Conservation (phyloP, 2,113 vertebrate species). For the Donacobius atricapilla region DNA sequence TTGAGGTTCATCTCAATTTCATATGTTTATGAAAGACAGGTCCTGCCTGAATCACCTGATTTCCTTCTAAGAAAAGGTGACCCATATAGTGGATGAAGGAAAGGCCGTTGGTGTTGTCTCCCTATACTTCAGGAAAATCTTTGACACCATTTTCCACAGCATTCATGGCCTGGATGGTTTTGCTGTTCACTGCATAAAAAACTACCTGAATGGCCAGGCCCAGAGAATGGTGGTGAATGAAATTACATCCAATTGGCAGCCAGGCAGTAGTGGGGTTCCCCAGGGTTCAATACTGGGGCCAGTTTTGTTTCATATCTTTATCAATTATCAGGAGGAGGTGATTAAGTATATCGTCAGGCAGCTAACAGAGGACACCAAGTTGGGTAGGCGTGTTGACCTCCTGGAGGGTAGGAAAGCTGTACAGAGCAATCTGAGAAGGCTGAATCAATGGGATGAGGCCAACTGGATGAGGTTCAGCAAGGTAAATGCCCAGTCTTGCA, state of each 20-base stretch:
- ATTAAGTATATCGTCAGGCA: background rate
- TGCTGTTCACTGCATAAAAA: background rate
- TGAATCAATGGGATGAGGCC: background rate
- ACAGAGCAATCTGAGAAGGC: background rate
- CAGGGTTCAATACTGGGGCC: accelerated
- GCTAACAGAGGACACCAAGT: background rate
- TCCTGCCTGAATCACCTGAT: background rate
- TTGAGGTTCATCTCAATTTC: background rate
- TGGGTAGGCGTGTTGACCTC: background rate
- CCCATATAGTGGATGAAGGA: background rate
- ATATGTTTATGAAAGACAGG: background rate
- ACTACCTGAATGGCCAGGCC: no score
- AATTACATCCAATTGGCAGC: background rate
- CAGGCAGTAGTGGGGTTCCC: background rate
- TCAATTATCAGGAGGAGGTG: background rate
- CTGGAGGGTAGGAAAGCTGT: background rate
- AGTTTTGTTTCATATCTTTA: background rate
- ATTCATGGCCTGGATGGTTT: background rate
- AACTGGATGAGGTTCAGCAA: background rate
- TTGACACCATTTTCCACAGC: background rate
- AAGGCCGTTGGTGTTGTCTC: background rate
- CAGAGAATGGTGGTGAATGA: background rate
- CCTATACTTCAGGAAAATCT: background rate
- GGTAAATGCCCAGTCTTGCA: background rate
- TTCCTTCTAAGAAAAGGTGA: background rate